A percentile compares a stretch with the other conserved stretches of the same genome.
Conservation (phyloP, 2,888 invertebrate species). For the Cephus sareptanus region DNA sequence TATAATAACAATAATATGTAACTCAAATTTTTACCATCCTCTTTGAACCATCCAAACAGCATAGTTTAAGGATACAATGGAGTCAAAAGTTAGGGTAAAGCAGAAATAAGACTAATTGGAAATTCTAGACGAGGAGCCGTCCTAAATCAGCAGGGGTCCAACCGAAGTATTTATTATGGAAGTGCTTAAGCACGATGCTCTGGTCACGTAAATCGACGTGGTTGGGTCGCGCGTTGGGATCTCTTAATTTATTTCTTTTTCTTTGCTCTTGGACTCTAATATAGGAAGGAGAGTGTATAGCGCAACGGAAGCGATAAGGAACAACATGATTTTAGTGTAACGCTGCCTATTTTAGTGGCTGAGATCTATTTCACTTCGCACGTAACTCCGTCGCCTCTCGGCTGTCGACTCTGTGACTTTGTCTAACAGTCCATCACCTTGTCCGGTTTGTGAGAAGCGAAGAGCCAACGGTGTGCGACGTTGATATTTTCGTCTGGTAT, state of each 20-base stretch:
- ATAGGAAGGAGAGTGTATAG: neutral
- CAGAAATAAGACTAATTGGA: neutral
- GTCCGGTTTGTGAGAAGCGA: constrained; percentile 42
- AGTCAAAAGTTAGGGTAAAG: neutral
- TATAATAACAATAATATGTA: neutral
- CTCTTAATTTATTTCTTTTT: neutral
- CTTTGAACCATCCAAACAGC: neutral
- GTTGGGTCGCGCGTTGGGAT: neutral
- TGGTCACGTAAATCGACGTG: neutral
- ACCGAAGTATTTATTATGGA: neutral
- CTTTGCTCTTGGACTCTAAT: neutral
- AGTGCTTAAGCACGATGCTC: neutral
- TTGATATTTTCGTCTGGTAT: constrained; percentile 44
- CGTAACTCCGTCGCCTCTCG: constrained; percentile 54
- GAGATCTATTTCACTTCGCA: constrained; percentile 55
- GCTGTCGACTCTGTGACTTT: constrained; percentile 52
- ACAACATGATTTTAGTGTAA: constrained; percentile 38
- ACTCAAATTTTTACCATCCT: neutral
- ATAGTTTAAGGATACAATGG: neutral
- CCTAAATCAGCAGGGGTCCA: neutral
- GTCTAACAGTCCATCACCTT: constrained; percentile 60
- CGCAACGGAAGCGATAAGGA: constrained; percentile 14
- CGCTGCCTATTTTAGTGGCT: constrained; percentile 3
- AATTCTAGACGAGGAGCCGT: neutral
- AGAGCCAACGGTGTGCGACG: constrained; percentile 21